Percentiles rank a stretch among this genome's conserved stretches.
These are phyloP conservation scores for Megaceryle alcyon DNA, from an alignment of 2,797 vertebrate genomes.

Conservation along the genomic window DNA sequence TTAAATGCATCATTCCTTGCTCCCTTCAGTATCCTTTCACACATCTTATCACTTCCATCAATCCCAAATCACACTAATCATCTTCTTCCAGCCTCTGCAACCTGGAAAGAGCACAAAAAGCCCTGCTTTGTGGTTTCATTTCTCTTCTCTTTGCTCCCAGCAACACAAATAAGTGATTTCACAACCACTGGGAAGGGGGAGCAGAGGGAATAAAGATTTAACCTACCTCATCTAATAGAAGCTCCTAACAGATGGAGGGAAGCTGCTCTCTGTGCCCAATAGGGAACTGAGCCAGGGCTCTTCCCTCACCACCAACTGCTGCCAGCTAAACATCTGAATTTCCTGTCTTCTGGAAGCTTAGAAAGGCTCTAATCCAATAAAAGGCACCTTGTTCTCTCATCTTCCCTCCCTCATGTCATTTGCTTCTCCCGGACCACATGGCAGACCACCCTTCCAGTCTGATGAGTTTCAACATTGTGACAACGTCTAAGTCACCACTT, in stretches of 20 bases:
- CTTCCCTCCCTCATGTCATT: neutral
- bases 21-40: conserved; percentile 38
- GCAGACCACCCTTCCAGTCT: neutral
- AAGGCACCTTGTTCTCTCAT: neutral
- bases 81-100: neutral
- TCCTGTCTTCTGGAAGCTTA: conserved; percentile 31
- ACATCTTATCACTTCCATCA: conserved; percentile 63
- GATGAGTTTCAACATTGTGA: neutral
- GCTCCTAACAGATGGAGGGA: conserved; percentile 60
- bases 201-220: conserved; percentile 40
- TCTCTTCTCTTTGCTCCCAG: conserved; percentile 31
- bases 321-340: conserved; percentile 63
- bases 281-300: conserved; percentile 50
- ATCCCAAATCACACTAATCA: conserved; percentile 57
- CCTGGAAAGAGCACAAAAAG: neutral
- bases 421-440: neutral
- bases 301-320: conserved; percentile 33
- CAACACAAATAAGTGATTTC: conserved; percentile 61
- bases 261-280: conserved; percentile 16
- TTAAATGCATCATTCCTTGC: conserved; percentile 40
- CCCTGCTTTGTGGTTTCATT: conserved; percentile 29
- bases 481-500: neutral
- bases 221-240: conserved; percentile 57
- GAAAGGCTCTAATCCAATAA: conserved; percentile 8
- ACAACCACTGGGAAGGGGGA: neutral